Conservation (phyloP, 2,888 invertebrate genomes). For the Diarsia brunnea region DNA sequence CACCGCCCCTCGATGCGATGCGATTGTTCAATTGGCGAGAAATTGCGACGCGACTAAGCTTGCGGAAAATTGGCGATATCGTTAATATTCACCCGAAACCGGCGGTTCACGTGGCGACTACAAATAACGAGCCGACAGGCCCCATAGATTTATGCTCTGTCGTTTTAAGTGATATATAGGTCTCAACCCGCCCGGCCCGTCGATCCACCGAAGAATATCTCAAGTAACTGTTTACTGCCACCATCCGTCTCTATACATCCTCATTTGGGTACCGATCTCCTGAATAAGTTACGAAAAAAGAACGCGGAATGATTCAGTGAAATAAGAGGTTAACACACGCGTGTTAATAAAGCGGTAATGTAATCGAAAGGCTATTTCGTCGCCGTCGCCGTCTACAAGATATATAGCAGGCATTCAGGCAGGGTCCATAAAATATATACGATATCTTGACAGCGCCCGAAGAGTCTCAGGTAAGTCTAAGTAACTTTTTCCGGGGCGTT, state of each 20-base stretch:
- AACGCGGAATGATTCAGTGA: conserved; percentile 29
- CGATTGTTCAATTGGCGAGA: conserved; percentile 91
- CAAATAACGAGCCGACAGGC: conserved; percentile 89
- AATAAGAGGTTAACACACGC: conserved; percentile 35
- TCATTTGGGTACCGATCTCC: conserved; percentile 66
- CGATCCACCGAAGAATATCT: conserved; percentile 82
- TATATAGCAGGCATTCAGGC: conserved; percentile 74
- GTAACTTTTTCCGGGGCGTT: conserved; percentile 84
- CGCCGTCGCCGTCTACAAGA: conserved; percentile 69
- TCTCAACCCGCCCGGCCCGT: conserved; percentile 75
- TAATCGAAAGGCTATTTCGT: conserved; percentile 74
- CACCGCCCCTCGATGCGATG: conserved; percentile 81
- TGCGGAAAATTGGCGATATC: conserved; percentile 90
- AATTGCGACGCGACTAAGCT: conserved; percentile 90
- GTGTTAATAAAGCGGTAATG: conserved; percentile 65
- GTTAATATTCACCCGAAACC: conserved; percentile 91
- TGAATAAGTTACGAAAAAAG: conserved; percentile 63
- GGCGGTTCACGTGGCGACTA: conserved; percentile 89
- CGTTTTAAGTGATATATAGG: conserved; percentile 89
- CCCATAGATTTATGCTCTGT: conserved; percentile 89
- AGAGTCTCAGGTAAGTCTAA: conserved; percentile 84
- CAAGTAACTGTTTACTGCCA: conserved; percentile 79
- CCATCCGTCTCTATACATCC: conserved; percentile 68
- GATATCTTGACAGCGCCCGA: conserved; percentile 78
- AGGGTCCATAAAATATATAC: conserved; percentile 80